A percentile compares a stretch with the other conserved stretches of the same genome.
These are phyloP conservation scores for Tenthredo notha DNA, from an alignment of 2,888 invertebrate species.

Conservation along the genomic window DNA sequence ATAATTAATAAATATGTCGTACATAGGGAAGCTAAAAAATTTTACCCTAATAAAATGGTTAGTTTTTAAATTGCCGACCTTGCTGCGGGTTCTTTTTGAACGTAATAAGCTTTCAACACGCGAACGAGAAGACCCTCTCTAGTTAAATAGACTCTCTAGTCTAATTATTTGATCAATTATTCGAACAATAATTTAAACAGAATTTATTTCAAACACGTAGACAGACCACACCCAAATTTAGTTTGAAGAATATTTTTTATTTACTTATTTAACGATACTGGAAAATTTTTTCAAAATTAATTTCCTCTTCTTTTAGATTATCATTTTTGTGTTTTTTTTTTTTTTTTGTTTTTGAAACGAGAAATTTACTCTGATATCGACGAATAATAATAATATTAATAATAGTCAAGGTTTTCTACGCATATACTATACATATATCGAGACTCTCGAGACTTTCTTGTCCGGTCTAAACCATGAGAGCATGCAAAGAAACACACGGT, in stretches of 20 bases:
- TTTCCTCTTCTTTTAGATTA: too few relatives aligned
- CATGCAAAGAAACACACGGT: neutral
- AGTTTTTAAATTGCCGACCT: neutral
- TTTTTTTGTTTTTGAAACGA: too few relatives aligned
- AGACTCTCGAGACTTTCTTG: neutral
- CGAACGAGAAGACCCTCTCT: slow-evolving; percentile 11
- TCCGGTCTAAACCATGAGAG: neutral
- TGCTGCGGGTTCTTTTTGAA: neutral
- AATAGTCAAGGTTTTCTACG: neutral
- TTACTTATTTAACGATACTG: too few relatives aligned
- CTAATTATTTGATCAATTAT: slow-evolving; percentile 44
- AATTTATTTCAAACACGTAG: slow-evolving; percentile 2
- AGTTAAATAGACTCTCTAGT: neutral
- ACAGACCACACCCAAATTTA: neutral
- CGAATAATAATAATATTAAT: neutral
- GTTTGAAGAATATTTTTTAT: too few relatives aligned
- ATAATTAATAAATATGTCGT: neutral
- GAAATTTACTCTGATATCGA: too few relatives aligned
- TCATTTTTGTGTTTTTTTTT: too few relatives aligned
- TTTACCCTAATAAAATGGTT: neutral
- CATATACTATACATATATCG: neutral
- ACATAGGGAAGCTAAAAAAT: neutral
- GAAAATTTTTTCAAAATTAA: too few relatives aligned
- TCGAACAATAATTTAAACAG: slow-evolving; percentile 16
- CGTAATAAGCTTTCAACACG: slow-evolving; percentile 27